A percentile compares a stretch with the other conserved stretches of the same genome.
These are phyloP conservation scores for Dendrolimus punctatus DNA, from an alignment of 1,140 invertebrate species.

Conservation along the genomic window DNA sequence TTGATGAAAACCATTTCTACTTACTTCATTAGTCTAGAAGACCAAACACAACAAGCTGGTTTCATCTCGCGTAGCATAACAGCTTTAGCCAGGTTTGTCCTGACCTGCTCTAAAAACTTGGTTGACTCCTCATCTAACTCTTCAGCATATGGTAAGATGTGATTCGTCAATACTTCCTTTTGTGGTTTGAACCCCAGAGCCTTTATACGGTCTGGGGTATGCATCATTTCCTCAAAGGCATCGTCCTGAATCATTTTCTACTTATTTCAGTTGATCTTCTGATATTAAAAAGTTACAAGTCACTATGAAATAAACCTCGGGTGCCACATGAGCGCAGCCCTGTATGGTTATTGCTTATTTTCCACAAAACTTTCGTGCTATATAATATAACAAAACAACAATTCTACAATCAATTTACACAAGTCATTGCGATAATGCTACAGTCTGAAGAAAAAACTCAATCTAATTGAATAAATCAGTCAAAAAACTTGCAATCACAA, in stretches of 20 bases:
- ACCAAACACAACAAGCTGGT: conserved; percentile 78
- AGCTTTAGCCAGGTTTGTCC: conserved; percentile 78
- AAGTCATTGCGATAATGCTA: conserved; percentile 34
- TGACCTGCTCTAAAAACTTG: conserved; percentile 75
- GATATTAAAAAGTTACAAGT: conserved; percentile 15
- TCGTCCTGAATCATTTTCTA: conserved; percentile 56
- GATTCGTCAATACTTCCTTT: conserved; percentile 78
- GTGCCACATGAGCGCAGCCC: conserved; percentile 25
- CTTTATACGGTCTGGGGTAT: conserved; percentile 38
- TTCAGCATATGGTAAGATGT: conserved; percentile 78
- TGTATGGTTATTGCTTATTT: neutral
- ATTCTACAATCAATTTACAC: conserved; percentile 59
- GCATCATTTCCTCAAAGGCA: conserved; percentile 40
- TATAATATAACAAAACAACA: conserved; percentile 20
- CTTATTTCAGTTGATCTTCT: conserved; percentile 12
- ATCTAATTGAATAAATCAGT: too few species aligned
- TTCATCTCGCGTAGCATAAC: conserved; percentile 79
- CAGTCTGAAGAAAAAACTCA: too few species aligned
- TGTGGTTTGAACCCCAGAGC: conserved; percentile 70
- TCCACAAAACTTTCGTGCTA: neutral
- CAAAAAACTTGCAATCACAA: too few species aligned
- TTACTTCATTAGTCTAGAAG: conserved; percentile 77
- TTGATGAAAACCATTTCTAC: conserved; percentile 15
- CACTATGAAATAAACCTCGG: conserved; percentile 18
- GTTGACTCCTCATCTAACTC: conserved; percentile 78